Percentiles rank a stretch among this genome's conserved stretches.
These are phyloP conservation scores for Etheostoma perlongum DNA, from an alignment of 2,797 vertebrate genomes.

Conservation along the genomic window DNA sequence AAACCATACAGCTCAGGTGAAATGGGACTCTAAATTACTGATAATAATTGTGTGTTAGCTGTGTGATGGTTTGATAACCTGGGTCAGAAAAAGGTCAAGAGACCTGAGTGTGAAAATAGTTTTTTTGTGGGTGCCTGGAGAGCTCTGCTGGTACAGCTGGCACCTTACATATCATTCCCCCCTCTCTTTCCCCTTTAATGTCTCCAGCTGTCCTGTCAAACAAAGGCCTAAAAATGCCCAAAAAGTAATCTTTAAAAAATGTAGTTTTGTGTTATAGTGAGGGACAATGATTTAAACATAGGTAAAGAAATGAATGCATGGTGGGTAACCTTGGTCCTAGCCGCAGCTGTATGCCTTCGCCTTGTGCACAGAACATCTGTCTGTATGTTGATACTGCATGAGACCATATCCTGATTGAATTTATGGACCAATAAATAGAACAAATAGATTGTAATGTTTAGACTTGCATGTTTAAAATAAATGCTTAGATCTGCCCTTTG, in stretches of 20 bases:
- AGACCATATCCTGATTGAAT: slow-evolving; percentile 59
- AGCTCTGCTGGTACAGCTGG: too few species aligned
- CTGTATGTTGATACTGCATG: slow-evolving; percentile 43
- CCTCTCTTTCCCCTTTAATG: too few species aligned
- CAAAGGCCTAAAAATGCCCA: too few species aligned
- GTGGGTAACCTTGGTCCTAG: slow-evolving; percentile 24
- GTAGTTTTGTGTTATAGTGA: slow-evolving; percentile 31
- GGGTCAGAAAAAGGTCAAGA: slow-evolving; percentile 18
- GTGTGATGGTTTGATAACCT: not conserved
- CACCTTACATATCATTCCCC: too few species aligned
- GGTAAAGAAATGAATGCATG: slow-evolving; percentile 32
- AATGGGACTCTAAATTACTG: not conserved
- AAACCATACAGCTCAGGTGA: not conserved
- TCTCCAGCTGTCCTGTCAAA: too few species aligned
- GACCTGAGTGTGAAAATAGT: not conserved
- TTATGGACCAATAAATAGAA: slow-evolving; percentile 60
- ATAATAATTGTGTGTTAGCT: not conserved
- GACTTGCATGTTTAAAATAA: slow-evolving; percentile 45
- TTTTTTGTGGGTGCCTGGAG: too few species aligned
- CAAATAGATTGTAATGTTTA: slow-evolving; percentile 67
- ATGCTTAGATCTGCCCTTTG: slow-evolving; percentile 43
- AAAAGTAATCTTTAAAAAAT: too few species aligned
- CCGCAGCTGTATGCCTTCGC: slow-evolving; percentile 16
- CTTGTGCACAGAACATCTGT: slow-evolving; percentile 44
- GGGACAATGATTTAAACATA: slow-evolving; percentile 41